phyloP scores from a whole-genome alignment of 2,888 invertebrate genomes.

The Syrphus vitripennis region DNA sequence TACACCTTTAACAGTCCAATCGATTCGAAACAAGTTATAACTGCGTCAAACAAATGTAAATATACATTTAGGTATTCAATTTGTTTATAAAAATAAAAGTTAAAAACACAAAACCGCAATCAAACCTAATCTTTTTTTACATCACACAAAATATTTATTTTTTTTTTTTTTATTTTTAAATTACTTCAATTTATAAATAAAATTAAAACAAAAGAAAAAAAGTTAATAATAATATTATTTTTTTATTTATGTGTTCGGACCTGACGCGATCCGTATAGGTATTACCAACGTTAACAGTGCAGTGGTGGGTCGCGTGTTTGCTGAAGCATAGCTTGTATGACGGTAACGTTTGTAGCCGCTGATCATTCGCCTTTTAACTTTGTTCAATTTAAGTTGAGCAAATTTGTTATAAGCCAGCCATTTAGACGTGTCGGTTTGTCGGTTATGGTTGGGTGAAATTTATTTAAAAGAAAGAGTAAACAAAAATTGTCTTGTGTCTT shows the following conservation, averaged over 20 bases:
- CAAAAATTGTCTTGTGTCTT: neutral
- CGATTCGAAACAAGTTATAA: constrained; percentile 34
- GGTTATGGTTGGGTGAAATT: constrained; percentile 46
- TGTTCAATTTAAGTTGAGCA: constrained; percentile 52
- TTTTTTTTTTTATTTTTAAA: neutral
- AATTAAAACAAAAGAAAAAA: neutral
- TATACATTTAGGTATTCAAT: too few relatives aligned
- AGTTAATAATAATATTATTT: constrained; percentile 44
- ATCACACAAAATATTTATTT: neutral
- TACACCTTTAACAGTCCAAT: neutral
- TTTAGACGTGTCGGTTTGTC: constrained; percentile 30
- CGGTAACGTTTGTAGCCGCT: constrained; percentile 17
- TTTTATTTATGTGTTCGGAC: constrained; percentile 12
- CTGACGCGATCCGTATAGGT: constrained; percentile 34
- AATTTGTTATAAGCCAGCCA: constrained; percentile 37
- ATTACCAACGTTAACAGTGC: constrained; percentile 29
- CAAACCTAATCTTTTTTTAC: constrained; percentile 26
- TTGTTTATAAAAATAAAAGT: neutral
- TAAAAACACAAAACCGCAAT: neutral
- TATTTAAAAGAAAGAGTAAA: neutral
- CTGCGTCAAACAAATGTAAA: constrained; percentile 4
- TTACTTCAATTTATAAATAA: constrained; percentile 20
- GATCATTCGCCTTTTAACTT: constrained; percentile 68
- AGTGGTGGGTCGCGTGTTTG: constrained; percentile 16
- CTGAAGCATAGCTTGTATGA: constrained; percentile 44